phyloP scores from a whole-genome alignment of 2,888 invertebrate genomes.

The Plusia festucae region DNA sequence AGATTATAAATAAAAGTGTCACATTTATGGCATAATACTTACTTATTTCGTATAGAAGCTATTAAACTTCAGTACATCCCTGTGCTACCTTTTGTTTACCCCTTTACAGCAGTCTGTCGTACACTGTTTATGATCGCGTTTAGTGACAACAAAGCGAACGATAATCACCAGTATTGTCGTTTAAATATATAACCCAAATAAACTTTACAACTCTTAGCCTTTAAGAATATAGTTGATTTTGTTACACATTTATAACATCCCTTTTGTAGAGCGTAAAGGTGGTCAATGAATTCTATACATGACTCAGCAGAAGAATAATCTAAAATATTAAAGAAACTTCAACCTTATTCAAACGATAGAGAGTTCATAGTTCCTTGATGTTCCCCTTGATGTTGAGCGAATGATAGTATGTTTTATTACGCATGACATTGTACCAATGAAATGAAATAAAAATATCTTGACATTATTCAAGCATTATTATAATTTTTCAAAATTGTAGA shows the following conservation, averaged over 20 bases:
- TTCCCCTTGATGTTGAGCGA: background rate
- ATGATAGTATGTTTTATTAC: background rate
- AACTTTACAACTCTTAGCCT: constrained; percentile 56
- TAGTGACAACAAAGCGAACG: constrained; percentile 71
- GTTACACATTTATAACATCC: constrained; percentile 20
- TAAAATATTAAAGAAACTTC: background rate
- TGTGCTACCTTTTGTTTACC: constrained; percentile 58
- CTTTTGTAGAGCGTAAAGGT: constrained; percentile 28
- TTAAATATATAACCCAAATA: constrained; percentile 71
- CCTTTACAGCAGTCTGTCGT: constrained; percentile 54
- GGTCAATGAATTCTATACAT: background rate
- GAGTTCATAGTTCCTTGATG: background rate
- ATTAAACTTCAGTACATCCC: constrained; percentile 38
- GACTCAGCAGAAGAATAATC: background rate
- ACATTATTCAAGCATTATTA: no score
- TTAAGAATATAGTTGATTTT: constrained; percentile 28
- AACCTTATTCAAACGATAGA: background rate
- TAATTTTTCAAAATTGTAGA: no score
- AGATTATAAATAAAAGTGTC: no score
- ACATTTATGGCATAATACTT: background rate
- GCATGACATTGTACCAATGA: background rate
- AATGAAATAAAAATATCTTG: background rate
- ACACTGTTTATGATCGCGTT: constrained; percentile 59
- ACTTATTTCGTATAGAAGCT: background rate
- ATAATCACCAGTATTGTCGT: constrained; percentile 76